Evolutionary conservation across 1,140 invertebrate genomes (phyloP), one percentile per base, ranked within the genome.

Genomic region (Hyphantria cunea): DNA sequence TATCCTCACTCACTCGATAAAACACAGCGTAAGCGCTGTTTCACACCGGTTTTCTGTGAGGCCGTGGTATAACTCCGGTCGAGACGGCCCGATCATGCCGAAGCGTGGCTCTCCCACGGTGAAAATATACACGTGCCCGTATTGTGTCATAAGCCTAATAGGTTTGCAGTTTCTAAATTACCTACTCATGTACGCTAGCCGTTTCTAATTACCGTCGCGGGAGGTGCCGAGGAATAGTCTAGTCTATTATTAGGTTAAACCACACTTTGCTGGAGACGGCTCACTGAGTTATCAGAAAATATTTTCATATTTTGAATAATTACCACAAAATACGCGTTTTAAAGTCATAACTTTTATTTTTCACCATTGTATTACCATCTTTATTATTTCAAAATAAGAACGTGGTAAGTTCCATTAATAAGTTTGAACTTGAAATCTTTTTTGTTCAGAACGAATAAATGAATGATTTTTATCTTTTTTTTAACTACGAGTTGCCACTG

Each of bases 401-500:
- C 48, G 11, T n/a, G 17, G 25, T 17, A 25, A 7, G 14, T 11
- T 17, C n/a, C 6, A 25, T 25, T 50, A 33, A 50, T 33, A 25
- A 25, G 5, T 25, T 25, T 5, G 48, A 50, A 32, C n/a, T 33
- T 31, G 31, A 50, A 33, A 6, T 15, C 12, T 13, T 50, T 60
- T 60, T 15, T 31, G n/a, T 10, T 7, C 34, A n/a, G 4, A 7
- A 13, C 10, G 45, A 25, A 25, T 5, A n/a, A 39, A n/a, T 39
- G 47, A 58, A 39, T 9, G 34, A 50, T 56, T 62, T 58, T 62
- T 51, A 31, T 49, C 42, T 53, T 17, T 44, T n/a, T n/a, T 45
- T 62, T 52, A 49, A 42, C 58, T 59, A 47, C 53, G n/a, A 14
- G 48, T 60, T 52, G 58, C 62, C 62, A 5, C 2, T 25, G 17